These are phyloP conservation scores for Cryptops parisi DNA, from an alignment of 2,888 invertebrate species.

Conservation along the genomic window DNA sequence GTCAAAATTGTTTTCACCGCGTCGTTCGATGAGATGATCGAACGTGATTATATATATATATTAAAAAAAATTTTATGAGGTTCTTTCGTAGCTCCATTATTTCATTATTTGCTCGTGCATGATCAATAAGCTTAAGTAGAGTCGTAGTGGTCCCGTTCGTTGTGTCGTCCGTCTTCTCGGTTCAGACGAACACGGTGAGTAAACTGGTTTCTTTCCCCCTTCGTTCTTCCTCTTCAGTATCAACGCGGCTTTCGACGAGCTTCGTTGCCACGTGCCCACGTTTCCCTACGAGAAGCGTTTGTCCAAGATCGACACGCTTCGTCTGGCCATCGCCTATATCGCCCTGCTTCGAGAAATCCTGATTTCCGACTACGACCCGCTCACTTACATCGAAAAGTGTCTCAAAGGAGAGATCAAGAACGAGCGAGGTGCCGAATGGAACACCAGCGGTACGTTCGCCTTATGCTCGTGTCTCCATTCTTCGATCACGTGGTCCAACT, in stretches of 20 bases:
- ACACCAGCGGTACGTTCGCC: slow-evolving; percentile 68
- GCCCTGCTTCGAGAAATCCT: slow-evolving; percentile 79
- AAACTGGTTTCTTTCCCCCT: neutral
- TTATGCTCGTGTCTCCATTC: neutral
- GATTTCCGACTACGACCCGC: slow-evolving; percentile 74
- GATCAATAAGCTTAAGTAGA: no score
- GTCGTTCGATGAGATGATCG: no score
- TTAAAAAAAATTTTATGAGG: no score
- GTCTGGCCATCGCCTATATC: slow-evolving; percentile 94
- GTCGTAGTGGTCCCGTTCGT: no score
- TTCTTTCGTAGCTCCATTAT: no score
- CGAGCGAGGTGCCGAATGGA: slow-evolving; percentile 74
- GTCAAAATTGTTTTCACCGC: no score
- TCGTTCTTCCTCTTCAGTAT: slow-evolving; percentile 49
- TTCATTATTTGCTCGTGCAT: neutral
- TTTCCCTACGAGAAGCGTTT: slow-evolving; percentile 97
- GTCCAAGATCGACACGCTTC: slow-evolving; percentile 94
- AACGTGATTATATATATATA: no score
- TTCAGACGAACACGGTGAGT: no score
- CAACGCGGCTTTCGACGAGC: slow-evolving; percentile 97
- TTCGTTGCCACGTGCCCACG: slow-evolving; percentile 93
- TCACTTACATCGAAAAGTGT: slow-evolving; percentile 86
- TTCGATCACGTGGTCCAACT: no score
- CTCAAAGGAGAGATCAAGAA: slow-evolving; percentile 78
- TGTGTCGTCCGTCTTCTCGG: no score